Conservation (phyloP, 2,113 vertebrate species). For the rat (Rattus norvegicus) region DNA sequence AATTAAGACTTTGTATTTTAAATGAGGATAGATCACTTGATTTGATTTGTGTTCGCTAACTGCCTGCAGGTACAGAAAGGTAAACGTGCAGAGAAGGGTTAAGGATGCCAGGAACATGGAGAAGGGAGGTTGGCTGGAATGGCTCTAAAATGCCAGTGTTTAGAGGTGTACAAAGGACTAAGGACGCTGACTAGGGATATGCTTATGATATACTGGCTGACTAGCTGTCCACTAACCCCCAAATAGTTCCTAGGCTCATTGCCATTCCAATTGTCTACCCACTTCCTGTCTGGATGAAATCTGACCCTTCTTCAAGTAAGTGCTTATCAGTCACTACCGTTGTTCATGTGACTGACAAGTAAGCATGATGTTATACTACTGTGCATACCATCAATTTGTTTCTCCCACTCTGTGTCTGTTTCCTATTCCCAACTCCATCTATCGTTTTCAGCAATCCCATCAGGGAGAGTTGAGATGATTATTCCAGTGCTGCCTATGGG, state of each 20-base stretch:
- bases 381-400: neutral
- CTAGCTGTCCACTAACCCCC: neutral
- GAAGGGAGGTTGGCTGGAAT: neutral
- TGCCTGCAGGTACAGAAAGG: neutral
- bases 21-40: constrained; percentile 18
- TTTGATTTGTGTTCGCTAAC: constrained; percentile 26
- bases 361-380: neutral
- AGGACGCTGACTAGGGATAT: neutral
- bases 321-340: neutral
- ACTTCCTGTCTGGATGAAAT: constrained; percentile 41
- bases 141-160: constrained; percentile 12
- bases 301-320: constrained; percentile 34
- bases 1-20: constrained; percentile 56
- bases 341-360: constrained; percentile 33
- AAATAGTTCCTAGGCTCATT: neutral
- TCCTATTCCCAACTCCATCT: neutral
- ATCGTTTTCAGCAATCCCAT: neutral
- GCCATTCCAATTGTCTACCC: neutral
- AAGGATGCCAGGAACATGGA: neutral
- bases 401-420: neutral
- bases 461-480: neutral
- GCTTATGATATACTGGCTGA: neutral
- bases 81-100: neutral
- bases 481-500: neutral
- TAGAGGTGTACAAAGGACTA: constrained; percentile 1